These are phyloP conservation scores for Radopholus similis DNA, from an alignment of 1,140 invertebrate species.

Conservation along the genomic window DNA sequence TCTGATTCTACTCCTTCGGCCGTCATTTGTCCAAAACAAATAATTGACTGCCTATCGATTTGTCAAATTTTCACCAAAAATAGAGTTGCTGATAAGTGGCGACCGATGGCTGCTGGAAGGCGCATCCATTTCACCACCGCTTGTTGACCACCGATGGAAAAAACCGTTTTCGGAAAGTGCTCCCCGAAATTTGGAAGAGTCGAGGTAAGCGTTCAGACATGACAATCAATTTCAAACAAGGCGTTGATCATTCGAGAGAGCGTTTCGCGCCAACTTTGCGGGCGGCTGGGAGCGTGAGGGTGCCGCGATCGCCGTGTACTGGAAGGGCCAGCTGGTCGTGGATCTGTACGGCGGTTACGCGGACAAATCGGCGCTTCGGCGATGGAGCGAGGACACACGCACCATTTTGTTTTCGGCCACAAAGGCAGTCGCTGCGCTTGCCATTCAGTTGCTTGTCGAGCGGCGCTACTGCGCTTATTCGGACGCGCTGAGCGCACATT, in stretches of 20 bases:
- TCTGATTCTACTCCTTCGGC: too few relatives aligned
- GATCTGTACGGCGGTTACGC: conserved; percentile 53
- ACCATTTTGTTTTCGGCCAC: conserved; percentile 55
- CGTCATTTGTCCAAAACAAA: too few relatives aligned
- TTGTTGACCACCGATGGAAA: too few relatives aligned
- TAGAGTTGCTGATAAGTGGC: too few relatives aligned
- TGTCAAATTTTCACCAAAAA: too few relatives aligned
- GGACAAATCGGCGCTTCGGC: conserved; percentile 37
- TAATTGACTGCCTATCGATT: too few relatives aligned
- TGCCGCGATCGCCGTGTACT: conserved; percentile 50
- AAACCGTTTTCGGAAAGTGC: conserved; percentile 15
- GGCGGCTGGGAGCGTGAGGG: conserved; percentile 59
- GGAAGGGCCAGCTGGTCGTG: conserved; percentile 49
- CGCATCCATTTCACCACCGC: too few relatives aligned
- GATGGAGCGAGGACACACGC: conserved; percentile 47
- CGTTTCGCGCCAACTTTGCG: conserved; percentile 35
- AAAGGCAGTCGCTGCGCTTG: conserved; percentile 59
- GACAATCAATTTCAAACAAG: not conserved
- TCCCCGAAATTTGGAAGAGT: conserved; percentile 44
- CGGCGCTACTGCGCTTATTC: conserved; percentile 60
- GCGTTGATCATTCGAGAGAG: not conserved
- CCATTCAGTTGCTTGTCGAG: conserved; percentile 61
- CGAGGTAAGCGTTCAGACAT: conserved; percentile 49
- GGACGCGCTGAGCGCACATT: conserved; percentile 60
- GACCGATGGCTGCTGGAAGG: too few relatives aligned